Conservation (phyloP, 2,797 vertebrate species). For the Poecile montanus region DNA sequence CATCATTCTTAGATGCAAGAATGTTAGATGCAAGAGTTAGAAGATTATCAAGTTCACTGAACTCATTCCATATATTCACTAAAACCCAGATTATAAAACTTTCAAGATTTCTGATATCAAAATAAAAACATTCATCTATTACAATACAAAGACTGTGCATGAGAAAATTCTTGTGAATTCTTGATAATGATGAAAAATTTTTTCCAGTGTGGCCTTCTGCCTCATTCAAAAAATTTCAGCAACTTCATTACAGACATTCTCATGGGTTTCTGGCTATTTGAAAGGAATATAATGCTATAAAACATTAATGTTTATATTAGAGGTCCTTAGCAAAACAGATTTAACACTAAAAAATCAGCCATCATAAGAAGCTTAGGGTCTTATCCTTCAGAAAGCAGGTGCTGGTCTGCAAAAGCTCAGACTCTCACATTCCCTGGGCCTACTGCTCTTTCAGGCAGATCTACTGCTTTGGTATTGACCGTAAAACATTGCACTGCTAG, state of each 20-base stretch:
- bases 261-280: not conserved
- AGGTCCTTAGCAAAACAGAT: constrained; percentile 19
- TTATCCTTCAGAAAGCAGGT: constrained; percentile 44
- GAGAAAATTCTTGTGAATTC: not conserved
- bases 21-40: too few relatives aligned
- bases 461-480: not conserved
- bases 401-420: not conserved
- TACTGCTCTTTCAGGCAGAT: not conserved
- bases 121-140: not conserved
- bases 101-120: not conserved
- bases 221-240: not conserved
- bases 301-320: not conserved
- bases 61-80: not conserved
- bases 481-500: not conserved
- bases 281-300: not conserved
- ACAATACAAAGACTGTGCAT: not conserved
- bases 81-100: not conserved
- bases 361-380: constrained; percentile 40
- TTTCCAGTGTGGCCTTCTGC: not conserved
- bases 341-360: not conserved
- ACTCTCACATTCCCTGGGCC: not conserved
- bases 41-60: not conserved
- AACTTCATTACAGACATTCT: not conserved
- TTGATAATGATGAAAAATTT: not conserved
- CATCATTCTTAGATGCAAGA: not conserved